phyloP scores from a whole-genome alignment of 1,140 invertebrate genomes.

The Chironomus tepperi region DNA sequence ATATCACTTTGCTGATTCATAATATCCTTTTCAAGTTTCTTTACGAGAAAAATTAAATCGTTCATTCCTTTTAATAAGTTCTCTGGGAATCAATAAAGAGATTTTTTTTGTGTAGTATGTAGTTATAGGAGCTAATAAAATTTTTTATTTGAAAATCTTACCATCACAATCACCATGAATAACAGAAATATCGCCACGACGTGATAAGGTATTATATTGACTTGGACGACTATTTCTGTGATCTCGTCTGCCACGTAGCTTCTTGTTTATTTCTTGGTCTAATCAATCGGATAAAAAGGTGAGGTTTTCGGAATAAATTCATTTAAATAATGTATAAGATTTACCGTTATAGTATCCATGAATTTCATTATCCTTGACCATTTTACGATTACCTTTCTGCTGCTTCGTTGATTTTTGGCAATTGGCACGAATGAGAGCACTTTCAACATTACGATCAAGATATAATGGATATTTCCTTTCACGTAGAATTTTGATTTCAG shows the following conservation, averaged over 20 bases:
- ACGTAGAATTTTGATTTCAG: slow-evolving; percentile 40
- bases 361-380: slow-evolving; percentile 39
- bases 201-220: slow-evolving; percentile 34
- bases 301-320: background rate
- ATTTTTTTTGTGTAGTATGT: too few species aligned
- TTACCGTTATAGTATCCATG: slow-evolving; percentile 30
- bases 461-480: slow-evolving; percentile 45
- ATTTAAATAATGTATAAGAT: background rate
- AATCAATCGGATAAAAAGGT: background rate
- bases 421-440: slow-evolving; percentile 37
- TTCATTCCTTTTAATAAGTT: slow-evolving; percentile 56
- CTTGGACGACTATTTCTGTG: slow-evolving; percentile 21
- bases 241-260: slow-evolving; percentile 34
- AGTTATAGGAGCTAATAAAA: slow-evolving; percentile 2
- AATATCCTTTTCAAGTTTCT: slow-evolving; percentile 57
- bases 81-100: slow-evolving; percentile 45
- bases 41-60: slow-evolving; percentile 63
- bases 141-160: slow-evolving; percentile 32
- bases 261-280: slow-evolving; percentile 37
- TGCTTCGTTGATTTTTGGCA: slow-evolving; percentile 37
- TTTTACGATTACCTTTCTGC: slow-evolving; percentile 33
- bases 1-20: slow-evolving; percentile 63
- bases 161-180: slow-evolving; percentile 56
- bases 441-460: slow-evolving; percentile 39
- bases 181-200: slow-evolving; percentile 68